phyloP scores from a whole-genome alignment of 2,113 vertebrate species.

The Ciconia stormi region DNA sequence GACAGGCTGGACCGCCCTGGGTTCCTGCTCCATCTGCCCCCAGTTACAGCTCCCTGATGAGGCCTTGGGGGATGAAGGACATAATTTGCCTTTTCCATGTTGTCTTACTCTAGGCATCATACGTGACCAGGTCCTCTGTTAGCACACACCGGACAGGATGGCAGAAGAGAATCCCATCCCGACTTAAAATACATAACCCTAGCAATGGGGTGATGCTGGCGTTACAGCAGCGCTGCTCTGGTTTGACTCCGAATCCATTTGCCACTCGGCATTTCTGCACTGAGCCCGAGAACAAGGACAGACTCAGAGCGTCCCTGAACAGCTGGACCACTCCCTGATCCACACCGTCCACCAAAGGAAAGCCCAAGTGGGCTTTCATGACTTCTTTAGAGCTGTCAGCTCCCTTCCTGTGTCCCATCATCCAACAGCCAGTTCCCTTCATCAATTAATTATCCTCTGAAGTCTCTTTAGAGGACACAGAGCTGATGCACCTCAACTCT shows the following conservation, averaged over 20 bases:
- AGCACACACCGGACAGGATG: not conserved
- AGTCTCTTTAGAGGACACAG: not conserved
- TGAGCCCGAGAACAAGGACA: not conserved
- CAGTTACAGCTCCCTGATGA: not conserved
- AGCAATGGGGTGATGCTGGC: not conserved
- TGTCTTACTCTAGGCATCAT: not conserved
- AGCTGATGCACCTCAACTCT: not conserved
- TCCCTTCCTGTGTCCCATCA: not conserved
- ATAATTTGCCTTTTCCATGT: not conserved
- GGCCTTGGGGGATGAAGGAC: not conserved
- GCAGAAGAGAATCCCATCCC: not conserved
- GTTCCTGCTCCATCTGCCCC: not conserved
- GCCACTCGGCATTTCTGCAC: not conserved
- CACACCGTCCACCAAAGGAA: not conserved
- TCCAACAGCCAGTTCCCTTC: not conserved
- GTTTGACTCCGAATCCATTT: not conserved
- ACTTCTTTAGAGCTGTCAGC: not conserved
- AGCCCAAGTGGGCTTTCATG: not conserved
- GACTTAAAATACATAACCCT: not conserved
- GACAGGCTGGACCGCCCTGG: not conserved
- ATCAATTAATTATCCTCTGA: not conserved
- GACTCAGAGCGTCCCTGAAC: not conserved
- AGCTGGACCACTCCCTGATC: not conserved
- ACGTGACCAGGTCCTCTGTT: not conserved
- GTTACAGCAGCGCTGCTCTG: not conserved